These are phyloP conservation scores for Porites divaricata DNA, from an alignment of 92 coral and sea anemone genomes.

Conservation along the genomic window DNA sequence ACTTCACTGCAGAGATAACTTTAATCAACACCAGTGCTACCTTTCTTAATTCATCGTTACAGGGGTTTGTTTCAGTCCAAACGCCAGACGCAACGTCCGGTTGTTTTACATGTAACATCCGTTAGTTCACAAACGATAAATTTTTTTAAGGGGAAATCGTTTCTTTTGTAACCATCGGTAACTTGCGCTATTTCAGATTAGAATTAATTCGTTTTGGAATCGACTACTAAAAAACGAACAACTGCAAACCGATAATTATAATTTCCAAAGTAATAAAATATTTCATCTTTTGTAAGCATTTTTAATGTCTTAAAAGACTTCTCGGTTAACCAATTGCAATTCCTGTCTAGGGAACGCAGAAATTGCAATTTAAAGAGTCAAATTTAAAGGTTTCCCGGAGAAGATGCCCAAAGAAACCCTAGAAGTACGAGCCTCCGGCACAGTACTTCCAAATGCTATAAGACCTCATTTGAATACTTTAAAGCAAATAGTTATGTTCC, in stretches of 20 bases:
- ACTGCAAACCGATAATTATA: slow-evolving; percentile 28
- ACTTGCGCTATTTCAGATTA: slow-evolving; percentile 8
- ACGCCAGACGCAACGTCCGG: too few relatives aligned
- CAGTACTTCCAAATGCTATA: background rate
- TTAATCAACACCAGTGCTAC: too few relatives aligned
- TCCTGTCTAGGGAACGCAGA: slow-evolving; percentile 5
- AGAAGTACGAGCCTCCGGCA: slow-evolving; percentile 10
- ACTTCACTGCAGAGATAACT: too few relatives aligned
- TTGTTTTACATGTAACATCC: too few relatives aligned
- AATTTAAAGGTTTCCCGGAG: background rate
- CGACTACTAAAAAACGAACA: slow-evolving; percentile 24
- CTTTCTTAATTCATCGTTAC: too few relatives aligned
- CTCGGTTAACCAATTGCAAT: slow-evolving; percentile 29
- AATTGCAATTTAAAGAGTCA: background rate
- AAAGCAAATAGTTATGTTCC: background rate
- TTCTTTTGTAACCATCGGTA: too few relatives aligned
- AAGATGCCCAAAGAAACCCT: background rate
- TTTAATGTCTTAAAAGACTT: slow-evolving; percentile 14
- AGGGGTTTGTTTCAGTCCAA: too few relatives aligned
- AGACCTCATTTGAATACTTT: too few relatives aligned
- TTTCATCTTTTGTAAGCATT: background rate
- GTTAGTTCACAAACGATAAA: too few relatives aligned
- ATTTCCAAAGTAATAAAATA: slow-evolving; percentile 7
- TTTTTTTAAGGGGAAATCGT: too few relatives aligned
- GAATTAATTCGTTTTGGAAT: slow-evolving; percentile 20